Evolutionary conservation across 1,140 invertebrate genomes (phyloP).

Genomic region (Platyscapa corneri): DNA sequence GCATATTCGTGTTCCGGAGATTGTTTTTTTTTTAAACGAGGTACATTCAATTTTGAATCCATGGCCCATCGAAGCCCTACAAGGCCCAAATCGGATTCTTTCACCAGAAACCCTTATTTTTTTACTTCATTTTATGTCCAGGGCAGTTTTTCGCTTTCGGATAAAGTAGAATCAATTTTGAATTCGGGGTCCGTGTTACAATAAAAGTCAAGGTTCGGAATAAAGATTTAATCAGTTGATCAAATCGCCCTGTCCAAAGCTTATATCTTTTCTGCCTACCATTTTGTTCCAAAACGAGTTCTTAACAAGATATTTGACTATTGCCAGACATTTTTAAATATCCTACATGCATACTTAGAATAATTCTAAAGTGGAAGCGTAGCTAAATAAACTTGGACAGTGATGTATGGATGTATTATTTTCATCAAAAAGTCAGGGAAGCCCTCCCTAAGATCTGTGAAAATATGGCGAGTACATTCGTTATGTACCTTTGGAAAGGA

Average conservation of each 20-base stretch:
- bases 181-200: neutral
- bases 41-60: conserved; percentile 10
- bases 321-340: neutral
- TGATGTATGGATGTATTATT: neutral
- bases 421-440: neutral
- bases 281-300: neutral
- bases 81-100: neutral
- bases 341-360: neutral
- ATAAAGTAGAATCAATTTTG: neutral
- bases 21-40: neutral
- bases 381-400: neutral
- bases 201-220: neutral
- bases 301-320: neutral
- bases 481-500: neutral
- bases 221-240: neutral
- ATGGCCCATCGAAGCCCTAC: neutral
- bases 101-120: neutral
- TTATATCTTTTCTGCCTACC: neutral
- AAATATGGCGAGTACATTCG: neutral
- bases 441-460: neutral
- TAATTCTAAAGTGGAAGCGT: neutral
- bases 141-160: neutral
- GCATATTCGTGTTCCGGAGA: neutral
- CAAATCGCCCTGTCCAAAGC: neutral
- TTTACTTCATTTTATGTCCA: neutral